Percentiles rank a stretch among this genome's conserved stretches.
Conservation (phyloP, 2,888 invertebrate genomes). For the Dolichopus griseipennis region DNA sequence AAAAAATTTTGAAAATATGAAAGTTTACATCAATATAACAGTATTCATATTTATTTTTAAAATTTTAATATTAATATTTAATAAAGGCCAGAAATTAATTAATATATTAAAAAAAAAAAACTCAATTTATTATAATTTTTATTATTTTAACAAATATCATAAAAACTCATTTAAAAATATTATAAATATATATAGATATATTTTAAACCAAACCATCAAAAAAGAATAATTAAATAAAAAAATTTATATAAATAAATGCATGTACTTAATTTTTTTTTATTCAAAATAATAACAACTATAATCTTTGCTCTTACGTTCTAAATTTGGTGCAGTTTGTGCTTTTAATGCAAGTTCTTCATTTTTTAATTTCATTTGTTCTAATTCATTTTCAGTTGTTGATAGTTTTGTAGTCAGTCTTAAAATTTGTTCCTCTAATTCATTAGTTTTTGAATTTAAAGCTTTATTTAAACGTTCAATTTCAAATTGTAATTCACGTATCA, state of each 20-base stretch:
- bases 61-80: no score
- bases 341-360: constrained; percentile 39
- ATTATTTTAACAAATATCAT: no score
- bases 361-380: constrained; percentile 31
- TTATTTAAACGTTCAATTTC: constrained; percentile 43
- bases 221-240: no score
- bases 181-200: no score
- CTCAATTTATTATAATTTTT: no score
- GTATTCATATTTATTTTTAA: no score
- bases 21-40: no score
- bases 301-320: constrained; percentile 46
- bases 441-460: constrained; percentile 22
- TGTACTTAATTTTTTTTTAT: neutral
- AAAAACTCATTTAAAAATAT: no score
- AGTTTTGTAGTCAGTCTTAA: constrained; percentile 32
- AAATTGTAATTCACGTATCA: constrained; percentile 71
- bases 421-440: constrained; percentile 30
- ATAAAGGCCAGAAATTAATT: no score
- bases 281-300: constrained; percentile 9
- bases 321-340: constrained; percentile 42
- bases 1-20: no score
- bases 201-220: no score
- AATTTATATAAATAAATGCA: neutral
- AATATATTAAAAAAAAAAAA: no score
- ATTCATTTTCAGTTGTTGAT: constrained; percentile 31